phyloP scores from a whole-genome alignment of 2,797 vertebrate genomes.

The Delichon dasypus region DNA sequence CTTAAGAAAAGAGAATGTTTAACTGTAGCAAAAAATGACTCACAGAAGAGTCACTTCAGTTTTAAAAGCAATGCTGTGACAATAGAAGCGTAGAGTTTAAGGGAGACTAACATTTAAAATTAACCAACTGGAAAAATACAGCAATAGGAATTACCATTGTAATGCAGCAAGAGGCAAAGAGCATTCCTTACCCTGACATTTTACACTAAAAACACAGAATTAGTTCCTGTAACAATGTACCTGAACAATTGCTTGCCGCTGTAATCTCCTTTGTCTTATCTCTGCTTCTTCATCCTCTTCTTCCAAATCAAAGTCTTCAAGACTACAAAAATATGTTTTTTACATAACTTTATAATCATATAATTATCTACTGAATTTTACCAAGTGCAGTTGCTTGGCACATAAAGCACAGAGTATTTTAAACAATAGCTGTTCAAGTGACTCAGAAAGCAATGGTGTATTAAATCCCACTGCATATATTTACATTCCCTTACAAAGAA shows the following conservation, averaged over 20 bases:
- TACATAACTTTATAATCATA: neutral
- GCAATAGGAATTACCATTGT: neutral
- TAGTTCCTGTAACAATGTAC: constrained; percentile 63
- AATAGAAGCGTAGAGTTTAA: neutral
- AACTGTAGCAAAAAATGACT: neutral
- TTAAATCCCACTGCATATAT: neutral
- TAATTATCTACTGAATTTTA: neutral
- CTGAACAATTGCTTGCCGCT: constrained; percentile 95
- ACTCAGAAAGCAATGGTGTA: neutral
- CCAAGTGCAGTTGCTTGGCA: neutral
- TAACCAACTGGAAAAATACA: neutral
- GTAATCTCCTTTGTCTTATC: constrained; percentile 92
- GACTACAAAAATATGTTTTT: constrained; percentile 70
- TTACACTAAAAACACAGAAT: neutral
- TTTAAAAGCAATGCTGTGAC: neutral
- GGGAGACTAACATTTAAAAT: neutral
- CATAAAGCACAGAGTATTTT: neutral
- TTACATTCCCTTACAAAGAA: neutral
- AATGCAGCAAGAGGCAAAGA: neutral
- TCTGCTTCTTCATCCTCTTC: constrained; percentile 97
- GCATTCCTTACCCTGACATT: neutral
- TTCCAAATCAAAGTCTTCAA: constrained; percentile 96
- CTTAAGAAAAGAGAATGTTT: neutral
- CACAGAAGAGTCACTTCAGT: neutral
- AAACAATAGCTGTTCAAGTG: neutral